Percentiles rank a stretch among this genome's conserved stretches.
Evolutionary conservation across 2,888 invertebrate genomes (phyloP).

Genomic region (Actias luna): DNA sequence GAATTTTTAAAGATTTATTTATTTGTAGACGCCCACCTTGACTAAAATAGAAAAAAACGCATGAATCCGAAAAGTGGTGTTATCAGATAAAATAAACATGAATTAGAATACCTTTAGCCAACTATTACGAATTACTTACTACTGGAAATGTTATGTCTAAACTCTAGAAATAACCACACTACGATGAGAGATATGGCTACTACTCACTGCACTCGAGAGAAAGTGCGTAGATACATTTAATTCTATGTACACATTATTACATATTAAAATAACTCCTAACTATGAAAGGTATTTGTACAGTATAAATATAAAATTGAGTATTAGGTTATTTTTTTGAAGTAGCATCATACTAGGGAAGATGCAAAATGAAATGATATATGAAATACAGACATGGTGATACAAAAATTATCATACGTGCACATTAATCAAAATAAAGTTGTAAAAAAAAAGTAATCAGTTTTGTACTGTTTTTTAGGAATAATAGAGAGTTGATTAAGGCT

Average conservation of each 20-base stretch:
- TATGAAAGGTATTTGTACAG: too few relatives aligned
- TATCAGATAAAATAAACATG: constrained; percentile 17
- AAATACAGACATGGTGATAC: too few relatives aligned
- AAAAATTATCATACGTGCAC: too few relatives aligned
- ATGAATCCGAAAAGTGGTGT: neutral
- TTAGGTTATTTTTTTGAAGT: too few relatives aligned
- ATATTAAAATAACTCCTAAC: neutral
- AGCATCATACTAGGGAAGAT: too few relatives aligned
- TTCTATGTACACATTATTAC: neutral
- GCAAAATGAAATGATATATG: too few relatives aligned
- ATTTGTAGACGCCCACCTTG: constrained; percentile 5
- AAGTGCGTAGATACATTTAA: neutral
- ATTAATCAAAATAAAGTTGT: too few relatives aligned
- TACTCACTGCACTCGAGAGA: neutral
- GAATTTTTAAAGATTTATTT: neutral
- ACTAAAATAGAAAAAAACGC: constrained; percentile 16
- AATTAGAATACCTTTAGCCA: constrained; percentile 17
- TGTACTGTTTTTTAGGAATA: too few relatives aligned
- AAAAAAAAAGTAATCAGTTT: too few relatives aligned
- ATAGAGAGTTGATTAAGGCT: too few relatives aligned
- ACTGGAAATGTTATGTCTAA: constrained; percentile 2
- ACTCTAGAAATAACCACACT: neutral
- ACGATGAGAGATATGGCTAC: neutral
- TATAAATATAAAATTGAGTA: neutral
- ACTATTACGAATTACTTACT: constrained; percentile 10